These are phyloP conservation scores for Halcyon chelicuti DNA, from an alignment of 2,797 vertebrate genomes.

Conservation along the genomic window DNA sequence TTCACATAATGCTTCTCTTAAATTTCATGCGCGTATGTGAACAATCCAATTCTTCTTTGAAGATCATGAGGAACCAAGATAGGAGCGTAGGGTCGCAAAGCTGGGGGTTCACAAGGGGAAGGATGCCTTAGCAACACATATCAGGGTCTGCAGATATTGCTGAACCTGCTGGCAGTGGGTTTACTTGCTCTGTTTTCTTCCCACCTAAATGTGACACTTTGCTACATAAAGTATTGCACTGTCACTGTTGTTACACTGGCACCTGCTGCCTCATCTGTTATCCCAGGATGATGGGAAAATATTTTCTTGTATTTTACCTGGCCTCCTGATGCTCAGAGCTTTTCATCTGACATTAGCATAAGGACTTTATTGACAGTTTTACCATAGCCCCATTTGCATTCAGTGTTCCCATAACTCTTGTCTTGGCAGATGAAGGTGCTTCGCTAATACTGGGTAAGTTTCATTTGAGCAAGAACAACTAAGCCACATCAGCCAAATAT, in stretches of 20 bases:
- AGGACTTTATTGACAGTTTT: background rate
- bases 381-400: background rate
- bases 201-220: background rate
- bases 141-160: background rate
- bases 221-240: background rate
- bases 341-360: background rate
- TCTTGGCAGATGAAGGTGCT: background rate
- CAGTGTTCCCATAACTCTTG: background rate
- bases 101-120: rapidly evolving
- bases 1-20: background rate
- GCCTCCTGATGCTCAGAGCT: background rate
- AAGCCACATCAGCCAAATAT: background rate
- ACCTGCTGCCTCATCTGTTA: background rate
- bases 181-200: background rate
- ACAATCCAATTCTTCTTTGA: background rate
- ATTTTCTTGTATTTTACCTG: background rate
- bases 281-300: background rate
- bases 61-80: rapidly evolving
- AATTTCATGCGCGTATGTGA: background rate
- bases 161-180: background rate
- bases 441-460: background rate
- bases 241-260: background rate
- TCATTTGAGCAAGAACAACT: background rate
- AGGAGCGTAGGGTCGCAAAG: background rate
- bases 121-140: background rate